Base-by-base conservation (phyloP, 2,797 vertebrate species). In the Pipistrellus pipistrellus region DNA sequence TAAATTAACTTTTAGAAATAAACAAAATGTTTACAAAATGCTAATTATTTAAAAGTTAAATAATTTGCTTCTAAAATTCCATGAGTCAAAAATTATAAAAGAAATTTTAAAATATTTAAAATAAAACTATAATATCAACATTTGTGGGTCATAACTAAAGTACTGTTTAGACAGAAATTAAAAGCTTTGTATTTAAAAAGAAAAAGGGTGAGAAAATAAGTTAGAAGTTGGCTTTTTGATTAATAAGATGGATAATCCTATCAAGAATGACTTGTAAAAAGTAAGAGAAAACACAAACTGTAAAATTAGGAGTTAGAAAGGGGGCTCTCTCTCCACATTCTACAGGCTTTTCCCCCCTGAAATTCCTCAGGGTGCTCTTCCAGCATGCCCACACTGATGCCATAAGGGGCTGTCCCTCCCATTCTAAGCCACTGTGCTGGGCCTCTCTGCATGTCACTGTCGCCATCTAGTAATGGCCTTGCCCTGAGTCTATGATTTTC, bases 1-100 rank as follows among this genome's bases (percentile, higher is more conserved):
- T 57, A 20, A 94, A n/a, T 73, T 85, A 2, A 96, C 89, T 41
- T 92, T 84, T 57, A 69, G 82, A 86, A 86, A 78, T 62, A 88
- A 84, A 73, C 41, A 59, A 88, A 80, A 69, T 48, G 59, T 27
- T 51, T 93, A 78, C 38, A 57, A 68, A 93, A 6, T 0, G 23
- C 13, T 17, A 21, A 48, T 59, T 87, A 83, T 84, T 90, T 85
- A 81, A 76, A 92, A 92, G 44, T 80, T 72, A 77, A 84, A 62
- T 23, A 85, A n/a, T 14, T 76, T 66, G 11, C 53, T 85, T 88
- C 46, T 90, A 46, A 88, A 76, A 62, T 72, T 77, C 21, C 53
- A 75, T 51, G 10, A 35, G 5, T 75, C 25, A 59, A 69, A 81
- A 91, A 21, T 8, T 90, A 46, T 44, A 18, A 88, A 38, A 83